Base-by-base conservation (phyloP, 2,888 invertebrate genomes). In the Erebia aethiops region DNA sequence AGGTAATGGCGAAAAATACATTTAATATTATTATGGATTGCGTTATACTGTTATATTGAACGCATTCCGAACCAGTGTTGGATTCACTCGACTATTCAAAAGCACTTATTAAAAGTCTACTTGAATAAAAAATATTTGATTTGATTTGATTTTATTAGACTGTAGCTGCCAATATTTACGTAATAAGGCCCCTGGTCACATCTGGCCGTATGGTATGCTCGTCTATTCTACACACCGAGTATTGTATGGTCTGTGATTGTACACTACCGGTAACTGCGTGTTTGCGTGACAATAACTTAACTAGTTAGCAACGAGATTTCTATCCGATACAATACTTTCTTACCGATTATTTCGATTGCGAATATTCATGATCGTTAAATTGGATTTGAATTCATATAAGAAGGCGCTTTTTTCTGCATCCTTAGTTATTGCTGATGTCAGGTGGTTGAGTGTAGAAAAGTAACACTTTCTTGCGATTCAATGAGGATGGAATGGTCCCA, bases 281-380 rank as follows among this genome's bases (percentile, higher is more conserved):
- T 52, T 75, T 56, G 75, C 75, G 75, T 75, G 75, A 67, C 60
- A 57, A 68, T 66, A 73, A 71, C 71, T 74, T 66, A 71, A 73
- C 71, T 74, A 70, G 67, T 70, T 70, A 74, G 72, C 70, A 71
- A 64, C 70, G 67, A 75, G 74, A 74, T 75, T 75, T 75, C 75
- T 74, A 74, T 74, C 62, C 60, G 51, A 71, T 73, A 71, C 74
- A 72, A 72, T 72, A 72, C 75, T 75, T 75, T 75, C 75, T 71
- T 69, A 71, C 70, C 69, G 73, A 72, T 69, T 74, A 71, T 70
- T 70, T 74, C 72, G 70, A 71, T 70, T 70, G 70, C 56, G 68
- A 73, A 73, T 73, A 73, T 71, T 68, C 71, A 73, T 73, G 71
- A 73, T 70, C 64, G 72, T 70, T 61, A 43, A 67, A 70, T 70